These are phyloP conservation scores for Archivesica marissinica DNA, from an alignment of 1,140 invertebrate species.

Conservation along the genomic window DNA sequence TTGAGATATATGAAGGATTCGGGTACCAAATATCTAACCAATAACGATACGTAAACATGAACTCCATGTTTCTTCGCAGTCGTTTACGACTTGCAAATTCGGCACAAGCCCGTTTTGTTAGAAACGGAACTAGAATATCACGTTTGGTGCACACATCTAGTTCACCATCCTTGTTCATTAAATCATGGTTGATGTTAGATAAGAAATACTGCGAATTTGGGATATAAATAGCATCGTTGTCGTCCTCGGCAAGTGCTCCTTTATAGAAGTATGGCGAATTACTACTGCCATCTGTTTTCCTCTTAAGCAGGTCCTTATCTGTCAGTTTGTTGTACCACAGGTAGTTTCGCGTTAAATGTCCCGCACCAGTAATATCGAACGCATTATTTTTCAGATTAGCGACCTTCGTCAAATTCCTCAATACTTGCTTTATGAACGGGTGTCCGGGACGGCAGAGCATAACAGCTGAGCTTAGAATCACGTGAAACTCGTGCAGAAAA, in stretches of 20 bases:
- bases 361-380: neutral
- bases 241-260: slow-evolving; percentile 18
- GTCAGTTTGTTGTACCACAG: slow-evolving; percentile 59
- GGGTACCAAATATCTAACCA: slow-evolving; percentile 50
- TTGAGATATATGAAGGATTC: neutral
- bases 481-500: neutral
- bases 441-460: slow-evolving; percentile 8
- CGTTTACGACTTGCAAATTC: slow-evolving; percentile 64
- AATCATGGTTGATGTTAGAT: slow-evolving; percentile 25
- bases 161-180: neutral
- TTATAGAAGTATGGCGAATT: slow-evolving; percentile 52
- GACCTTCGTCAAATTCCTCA: neutral
- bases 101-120: slow-evolving; percentile 69
- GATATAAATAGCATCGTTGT: slow-evolving; percentile 66
- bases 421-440: slow-evolving; percentile 10
- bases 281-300: neutral
- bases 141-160: slow-evolving; percentile 47
- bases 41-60: slow-evolving; percentile 70
- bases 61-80: slow-evolving; percentile 20
- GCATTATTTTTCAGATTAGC: slow-evolving; percentile 58
- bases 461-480: neutral
- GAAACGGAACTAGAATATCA: slow-evolving; percentile 29
- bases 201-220: slow-evolving; percentile 75
- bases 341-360: slow-evolving; percentile 54
- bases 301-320: neutral